Conservation (phyloP, 1,140 invertebrate species). For the Cyclargus thomasi region DNA sequence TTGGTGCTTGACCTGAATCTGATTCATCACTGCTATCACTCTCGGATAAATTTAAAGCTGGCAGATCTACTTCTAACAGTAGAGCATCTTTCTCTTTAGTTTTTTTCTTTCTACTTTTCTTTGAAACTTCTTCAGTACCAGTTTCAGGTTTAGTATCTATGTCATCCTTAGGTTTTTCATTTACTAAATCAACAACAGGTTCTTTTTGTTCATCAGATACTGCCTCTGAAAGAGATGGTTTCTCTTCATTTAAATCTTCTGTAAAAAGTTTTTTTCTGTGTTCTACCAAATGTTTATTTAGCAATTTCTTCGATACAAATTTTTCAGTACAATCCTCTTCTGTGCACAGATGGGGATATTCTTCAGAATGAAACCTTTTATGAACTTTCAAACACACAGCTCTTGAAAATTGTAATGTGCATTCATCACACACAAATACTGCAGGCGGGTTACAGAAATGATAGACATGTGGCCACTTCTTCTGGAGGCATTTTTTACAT, state of each 20-base stretch:
- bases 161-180: conserved; percentile 51
- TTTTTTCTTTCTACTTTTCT: conserved; percentile 78
- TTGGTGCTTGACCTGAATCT: conserved; percentile 75
- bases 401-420: conserved; percentile 82
- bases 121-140: conserved; percentile 44
- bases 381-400: conserved; percentile 89
- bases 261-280: conserved; percentile 48
- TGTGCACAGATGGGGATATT: conserved; percentile 82
- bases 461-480: conserved; percentile 93
- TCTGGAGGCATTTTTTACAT: conserved; percentile 89
- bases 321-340: conserved; percentile 81
- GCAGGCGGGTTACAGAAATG: conserved; percentile 90
- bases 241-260: conserved; percentile 58
- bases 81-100: conserved; percentile 78
- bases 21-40: conserved; percentile 86
- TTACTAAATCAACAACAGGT: conserved; percentile 52
- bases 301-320: conserved; percentile 88
- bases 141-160: conserved; percentile 48
- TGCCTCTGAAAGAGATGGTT: conserved; percentile 41
- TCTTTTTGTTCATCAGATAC: conserved; percentile 41
- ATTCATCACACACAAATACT: conserved; percentile 87
- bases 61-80: conserved; percentile 79
- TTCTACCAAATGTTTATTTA: conserved; percentile 81
- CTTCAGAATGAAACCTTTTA: conserved; percentile 83
- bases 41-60: conserved; percentile 87